Conservation (phyloP, 2,888 invertebrate species). For the Rhagonycha fulva region DNA sequence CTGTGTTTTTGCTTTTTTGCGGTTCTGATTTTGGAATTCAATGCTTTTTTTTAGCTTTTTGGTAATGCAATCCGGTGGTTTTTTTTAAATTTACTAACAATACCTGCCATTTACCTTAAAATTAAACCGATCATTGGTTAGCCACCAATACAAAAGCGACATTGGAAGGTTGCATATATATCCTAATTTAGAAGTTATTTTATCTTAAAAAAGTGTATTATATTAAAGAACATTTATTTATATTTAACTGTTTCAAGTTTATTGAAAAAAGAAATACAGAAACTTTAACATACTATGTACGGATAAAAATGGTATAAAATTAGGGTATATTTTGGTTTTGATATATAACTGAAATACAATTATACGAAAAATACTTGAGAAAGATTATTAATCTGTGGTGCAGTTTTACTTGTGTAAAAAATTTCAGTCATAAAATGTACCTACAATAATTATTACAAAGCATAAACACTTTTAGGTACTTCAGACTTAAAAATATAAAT, state of each 20-base stretch:
- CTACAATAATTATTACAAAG: neutral
- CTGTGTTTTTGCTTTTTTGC: no score
- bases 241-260: neutral
- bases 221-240: neutral
- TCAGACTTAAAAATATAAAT: neutral
- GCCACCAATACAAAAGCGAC: no score
- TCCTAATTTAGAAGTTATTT: no score
- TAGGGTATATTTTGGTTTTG: neutral
- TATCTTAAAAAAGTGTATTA: no score
- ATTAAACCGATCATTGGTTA: no score
- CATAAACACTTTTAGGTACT: neutral
- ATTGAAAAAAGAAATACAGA: neutral
- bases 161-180: no score
- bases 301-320: neutral
- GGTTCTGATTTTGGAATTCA: no score
- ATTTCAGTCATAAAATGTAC: conserved; percentile 2
- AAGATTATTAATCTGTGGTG: neutral
- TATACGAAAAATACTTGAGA: neutral
- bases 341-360: neutral
- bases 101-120: no score
- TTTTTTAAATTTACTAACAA: no score
- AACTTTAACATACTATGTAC: neutral
- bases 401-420: neutral
- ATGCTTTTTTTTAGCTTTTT: no score
- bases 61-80: no score